phyloP scores from a whole-genome alignment of 2,888 invertebrate genomes.

The Troides oblongomaculatus region DNA sequence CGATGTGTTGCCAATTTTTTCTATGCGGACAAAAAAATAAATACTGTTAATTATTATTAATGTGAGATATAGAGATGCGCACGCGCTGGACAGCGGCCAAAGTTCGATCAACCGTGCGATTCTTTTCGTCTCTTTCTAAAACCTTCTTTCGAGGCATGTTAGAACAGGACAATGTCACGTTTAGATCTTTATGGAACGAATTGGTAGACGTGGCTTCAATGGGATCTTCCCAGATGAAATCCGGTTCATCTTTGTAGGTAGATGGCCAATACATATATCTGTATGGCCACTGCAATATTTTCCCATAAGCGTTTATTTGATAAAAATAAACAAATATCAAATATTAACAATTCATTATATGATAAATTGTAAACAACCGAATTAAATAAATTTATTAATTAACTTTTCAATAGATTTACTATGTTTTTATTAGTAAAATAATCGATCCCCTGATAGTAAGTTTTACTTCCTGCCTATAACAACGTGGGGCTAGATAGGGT shows the following conservation, averaged over 20 bases:
- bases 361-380: neutral
- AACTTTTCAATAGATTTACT: too few relatives aligned
- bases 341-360: neutral
- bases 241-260: slow-evolving; percentile 65
- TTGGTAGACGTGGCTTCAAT: slow-evolving; percentile 61
- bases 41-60: neutral
- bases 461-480: too few relatives aligned
- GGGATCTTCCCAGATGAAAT: slow-evolving; percentile 63
- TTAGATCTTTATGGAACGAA: slow-evolving; percentile 61
- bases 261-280: slow-evolving; percentile 47
- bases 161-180: slow-evolving; percentile 53
- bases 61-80: slow-evolving; percentile 50
- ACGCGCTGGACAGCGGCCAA: slow-evolving; percentile 62
- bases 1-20: neutral
- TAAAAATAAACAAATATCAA: neutral
- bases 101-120: slow-evolving; percentile 65
- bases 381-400: neutral
- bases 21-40: neutral
- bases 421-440: too few relatives aligned
- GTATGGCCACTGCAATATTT: neutral
- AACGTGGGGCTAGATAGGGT: too few relatives aligned
- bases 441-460: too few relatives aligned
- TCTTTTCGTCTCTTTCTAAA: slow-evolving; percentile 52
- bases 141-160: slow-evolving; percentile 29
- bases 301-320: neutral